Evolutionary conservation across 2,113 vertebrate species (phyloP), one percentile per base, ranked within the genome.

Genomic region (Phylloscopus whistleri): DNA sequence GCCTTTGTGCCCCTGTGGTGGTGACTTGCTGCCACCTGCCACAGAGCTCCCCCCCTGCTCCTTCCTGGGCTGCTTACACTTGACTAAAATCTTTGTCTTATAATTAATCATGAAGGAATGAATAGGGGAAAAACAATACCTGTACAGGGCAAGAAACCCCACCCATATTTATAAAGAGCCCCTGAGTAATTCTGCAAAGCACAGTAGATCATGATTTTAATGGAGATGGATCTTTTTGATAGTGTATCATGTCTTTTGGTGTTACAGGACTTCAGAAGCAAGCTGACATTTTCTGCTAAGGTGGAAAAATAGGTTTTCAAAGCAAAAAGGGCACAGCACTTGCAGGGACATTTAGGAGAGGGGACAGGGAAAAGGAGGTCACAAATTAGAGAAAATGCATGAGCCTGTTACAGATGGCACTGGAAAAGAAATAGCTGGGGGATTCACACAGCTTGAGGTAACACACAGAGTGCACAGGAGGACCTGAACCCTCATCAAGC

Each of bases 1-100:
- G 88, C 73, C 82, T 84, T 27, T 79, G 67, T 16, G 3, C 51
- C 88, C 85, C 94, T 46, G 74, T 27, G 62, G 90, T 0, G 17
- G 93, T 26, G 9, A 80, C 81, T 89, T 72, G 67, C 82, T 69
- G 92, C 63, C 85, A 93, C 88, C 95, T 88, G 83, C 94, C 39
- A 83, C 83, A 87, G 53, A 87, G 51, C 68, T n/a, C 33, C 67
- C 86, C 79, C 70, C 20, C 5, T 3, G 59, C 75, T 90, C 83
- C 72, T 75, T 90, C 64, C 64, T 48, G 4, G 9, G 44, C 28
- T 39, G 43, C 9, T 52, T 58, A 78, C 35, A 46, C 33, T 28
- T 44, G 27, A 51, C 72, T 78, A 16, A 80, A 89, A 63, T 51
- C 68, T 78, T 49, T 69, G 58, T 74, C 73, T 72, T 51, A 7